These are phyloP conservation scores for Chromoteleia sp. DNA, from an alignment of 2,888 invertebrate genomes.

Conservation along the genomic window DNA sequence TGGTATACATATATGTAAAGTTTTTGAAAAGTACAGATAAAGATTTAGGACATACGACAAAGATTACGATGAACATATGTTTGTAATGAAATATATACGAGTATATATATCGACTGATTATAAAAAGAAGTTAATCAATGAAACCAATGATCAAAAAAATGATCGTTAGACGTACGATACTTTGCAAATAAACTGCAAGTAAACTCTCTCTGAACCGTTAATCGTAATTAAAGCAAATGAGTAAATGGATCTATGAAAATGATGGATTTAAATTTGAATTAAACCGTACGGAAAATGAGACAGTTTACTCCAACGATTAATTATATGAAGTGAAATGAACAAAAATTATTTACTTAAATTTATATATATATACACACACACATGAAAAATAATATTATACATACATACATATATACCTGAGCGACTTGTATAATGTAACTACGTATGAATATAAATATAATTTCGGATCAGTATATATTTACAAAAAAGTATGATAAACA, in stretches of 20 bases:
- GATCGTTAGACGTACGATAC: too few relatives aligned
- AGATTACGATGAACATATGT: slow-evolving; percentile 35
- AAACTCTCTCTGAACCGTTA: too few relatives aligned
- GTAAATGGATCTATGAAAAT: too few relatives aligned
- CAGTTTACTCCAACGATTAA: neutral
- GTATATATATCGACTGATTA: too few relatives aligned
- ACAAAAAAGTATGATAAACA: slow-evolving; percentile 69
- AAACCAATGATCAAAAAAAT: too few relatives aligned
- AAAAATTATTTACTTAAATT: too few relatives aligned
- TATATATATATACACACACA: neutral
- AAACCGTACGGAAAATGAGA: neutral
- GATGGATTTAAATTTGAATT: too few relatives aligned
- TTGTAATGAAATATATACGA: slow-evolving; percentile 18
- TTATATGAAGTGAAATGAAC: too few relatives aligned
- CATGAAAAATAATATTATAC: slow-evolving; percentile 37
- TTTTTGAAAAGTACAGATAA: slow-evolving; percentile 23
- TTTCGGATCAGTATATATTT: slow-evolving; percentile 72
- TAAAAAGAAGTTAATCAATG: too few relatives aligned
- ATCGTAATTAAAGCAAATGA: too few relatives aligned
- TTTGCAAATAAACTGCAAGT: too few relatives aligned
- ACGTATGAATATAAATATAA: slow-evolving; percentile 64
- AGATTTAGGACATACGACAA: slow-evolving; percentile 11
- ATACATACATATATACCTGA: slow-evolving; percentile 68
- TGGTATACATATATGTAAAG: slow-evolving; percentile 64
- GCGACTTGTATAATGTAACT: slow-evolving; percentile 68